Evolutionary conservation across 2,113 vertebrate species (phyloP), one percentile per base, ranked within the genome.

Genomic region (Poicephalus gulielmi): DNA sequence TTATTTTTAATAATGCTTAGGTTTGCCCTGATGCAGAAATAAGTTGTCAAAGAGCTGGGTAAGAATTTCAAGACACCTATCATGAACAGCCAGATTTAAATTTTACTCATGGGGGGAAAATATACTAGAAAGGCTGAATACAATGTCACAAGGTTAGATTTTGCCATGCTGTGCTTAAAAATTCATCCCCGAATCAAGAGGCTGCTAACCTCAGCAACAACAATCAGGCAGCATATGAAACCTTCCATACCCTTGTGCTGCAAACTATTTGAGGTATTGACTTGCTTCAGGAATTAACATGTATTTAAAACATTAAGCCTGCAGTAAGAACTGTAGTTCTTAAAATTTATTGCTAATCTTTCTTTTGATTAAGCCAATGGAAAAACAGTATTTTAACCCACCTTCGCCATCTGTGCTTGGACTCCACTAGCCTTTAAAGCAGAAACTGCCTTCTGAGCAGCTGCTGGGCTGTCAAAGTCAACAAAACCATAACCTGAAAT

Each of bases 361-460:
- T n/a, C 35, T 46, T 62, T 62, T 66, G 39, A 74, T 62, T 2
- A 76, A 90, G 13, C 3, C 30, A 82, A 46, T 67, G 28, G 52
- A 60, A 84, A 59, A 59, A 16, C 3, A 35, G 57, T 35, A 74
- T 52, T 92, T 83, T 71, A 68, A 96, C 97, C 98, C 98, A 99
- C 99, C 99, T 99, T 99, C 96, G 99, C 99, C 99, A 99, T 99
- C 97, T 99, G 99, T 94, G 99, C 99, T 97, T 99, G 99, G 92
- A 99, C 98, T 85, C 99, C 99, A 75, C 79, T 99, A 69, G 98
- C 99, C 97, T 99, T 99, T 95, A 99, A 98, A 96, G 99, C 99
- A 49, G 98, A 98, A 92, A 99, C 99, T 3, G 99, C 99, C 97
- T 99, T 99, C 98, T 99, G 99, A 96, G 99, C 99, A 64, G 99